Conservation (phyloP, 2,888 invertebrate species). For the Trileptium ribeirensis region DNA sequence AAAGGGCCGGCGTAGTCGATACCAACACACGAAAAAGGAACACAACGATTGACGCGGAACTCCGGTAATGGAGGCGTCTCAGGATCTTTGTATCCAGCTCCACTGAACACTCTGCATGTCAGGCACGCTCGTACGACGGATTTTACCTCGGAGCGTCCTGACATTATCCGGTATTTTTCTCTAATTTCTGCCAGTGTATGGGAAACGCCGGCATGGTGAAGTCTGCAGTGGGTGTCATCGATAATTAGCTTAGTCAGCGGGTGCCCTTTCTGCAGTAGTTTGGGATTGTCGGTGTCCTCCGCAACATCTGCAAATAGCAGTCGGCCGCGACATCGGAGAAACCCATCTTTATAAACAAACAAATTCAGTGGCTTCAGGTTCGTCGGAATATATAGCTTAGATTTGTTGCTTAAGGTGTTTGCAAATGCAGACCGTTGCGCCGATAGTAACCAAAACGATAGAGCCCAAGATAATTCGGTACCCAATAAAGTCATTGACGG, state of each 20-base stretch:
- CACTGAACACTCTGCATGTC: not conserved
- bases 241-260: not conserved
- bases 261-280: slow-evolving; percentile 16
- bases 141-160: slow-evolving; percentile 11
- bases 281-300: not conserved
- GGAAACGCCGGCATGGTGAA: slow-evolving; percentile 11
- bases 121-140: not conserved
- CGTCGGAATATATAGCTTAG: no score
- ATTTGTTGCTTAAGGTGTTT: no score
- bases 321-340: slow-evolving; percentile 15
- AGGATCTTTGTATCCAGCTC: slow-evolving; percentile 8
- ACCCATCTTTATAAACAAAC: not conserved
- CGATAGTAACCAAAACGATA: no score
- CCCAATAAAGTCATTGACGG: no score
- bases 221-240: not conserved
- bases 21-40: not conserved
- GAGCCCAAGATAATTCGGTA: no score
- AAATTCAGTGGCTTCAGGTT: no score
- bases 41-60: not conserved
- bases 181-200: not conserved
- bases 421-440: no score
- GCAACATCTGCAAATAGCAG: slow-evolving; percentile 14
- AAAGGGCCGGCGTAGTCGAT: not conserved
- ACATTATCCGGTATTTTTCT: slow-evolving; percentile 12
- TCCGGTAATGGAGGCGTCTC: slow-evolving; percentile 10